phyloP scores from a whole-genome alignment of 2,888 invertebrate genomes.

The Polylopha cassiicola region DNA sequence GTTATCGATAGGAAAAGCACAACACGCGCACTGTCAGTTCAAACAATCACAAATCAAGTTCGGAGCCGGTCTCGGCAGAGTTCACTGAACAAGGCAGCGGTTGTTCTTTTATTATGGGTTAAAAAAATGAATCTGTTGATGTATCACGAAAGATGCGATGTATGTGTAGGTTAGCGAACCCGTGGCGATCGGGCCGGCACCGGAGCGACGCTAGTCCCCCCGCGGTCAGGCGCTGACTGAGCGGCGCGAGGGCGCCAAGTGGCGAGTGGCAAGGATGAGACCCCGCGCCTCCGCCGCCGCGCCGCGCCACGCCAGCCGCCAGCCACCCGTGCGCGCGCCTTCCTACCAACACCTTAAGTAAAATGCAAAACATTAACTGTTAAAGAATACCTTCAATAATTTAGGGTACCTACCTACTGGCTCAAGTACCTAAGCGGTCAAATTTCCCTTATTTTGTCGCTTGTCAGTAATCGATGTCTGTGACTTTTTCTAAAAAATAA shows the following conservation, averaged over 20 bases:
- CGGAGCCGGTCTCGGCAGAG: slow-evolving; percentile 48
- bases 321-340: slow-evolving; percentile 65
- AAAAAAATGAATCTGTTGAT: slow-evolving; percentile 33
- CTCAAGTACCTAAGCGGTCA: background rate
- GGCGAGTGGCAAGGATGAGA: slow-evolving; percentile 46
- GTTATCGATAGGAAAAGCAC: slow-evolving; percentile 71
- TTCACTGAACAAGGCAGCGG: slow-evolving; percentile 37
- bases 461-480: too few species aligned
- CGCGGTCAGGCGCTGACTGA: slow-evolving; percentile 62
- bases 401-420: too few species aligned
- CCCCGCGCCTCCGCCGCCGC: slow-evolving; percentile 54
- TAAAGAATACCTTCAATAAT: slow-evolving; percentile 10
- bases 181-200: slow-evolving; percentile 41
- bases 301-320: slow-evolving; percentile 36
- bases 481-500: too few species aligned
- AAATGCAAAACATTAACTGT: slow-evolving; percentile 24
- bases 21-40: slow-evolving; percentile 75
- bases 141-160: slow-evolving; percentile 44
- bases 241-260: slow-evolving; percentile 60
- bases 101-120: slow-evolving; percentile 37
- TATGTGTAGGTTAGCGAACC: slow-evolving; percentile 50
- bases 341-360: slow-evolving; percentile 42
- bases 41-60: slow-evolving; percentile 73
- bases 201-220: slow-evolving; percentile 44
- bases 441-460: too few species aligned